A percentile compares a stretch with the other conserved stretches of the same genome.
phyloP scores from a whole-genome alignment of 2,113 vertebrate species.

The Alethe diademata region DNA sequence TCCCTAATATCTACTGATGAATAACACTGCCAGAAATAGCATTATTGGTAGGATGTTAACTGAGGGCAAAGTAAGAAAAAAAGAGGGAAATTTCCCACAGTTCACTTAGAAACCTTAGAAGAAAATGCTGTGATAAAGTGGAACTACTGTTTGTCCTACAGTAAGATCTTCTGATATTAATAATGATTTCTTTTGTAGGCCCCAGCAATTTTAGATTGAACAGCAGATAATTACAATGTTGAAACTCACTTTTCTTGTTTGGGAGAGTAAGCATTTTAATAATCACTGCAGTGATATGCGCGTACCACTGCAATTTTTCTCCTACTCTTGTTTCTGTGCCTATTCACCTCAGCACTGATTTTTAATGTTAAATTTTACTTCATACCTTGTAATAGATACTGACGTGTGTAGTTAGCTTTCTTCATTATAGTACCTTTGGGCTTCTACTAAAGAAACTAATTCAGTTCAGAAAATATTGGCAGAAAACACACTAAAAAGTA shows the following conservation, averaged over 20 bases:
- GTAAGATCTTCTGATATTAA: conserved; percentile 43
- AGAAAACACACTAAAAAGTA: not conserved
- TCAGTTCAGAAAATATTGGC: not conserved
- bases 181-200: conserved; percentile 36
- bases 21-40: conserved; percentile 15
- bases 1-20: not conserved
- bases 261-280: conserved; percentile 21
- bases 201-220: conserved; percentile 27
- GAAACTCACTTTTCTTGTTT: conserved; percentile 51
- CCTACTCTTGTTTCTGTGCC: not conserved
- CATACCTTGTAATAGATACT: not conserved
- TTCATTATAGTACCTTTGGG: not conserved
- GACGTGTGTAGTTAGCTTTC: not conserved
- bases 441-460: not conserved
- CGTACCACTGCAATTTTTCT: not conserved
- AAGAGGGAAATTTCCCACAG: conserved; percentile 39
- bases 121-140: conserved; percentile 16
- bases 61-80: not conserved
- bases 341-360: not conserved
- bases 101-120: conserved; percentile 30
- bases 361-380: not conserved
- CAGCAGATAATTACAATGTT: conserved; percentile 1
- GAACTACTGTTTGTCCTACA: conserved; percentile 37
- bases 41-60: not conserved
- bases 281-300: not conserved